Evolutionary conservation across 2,113 vertebrate species (phyloP).

Genomic region (Tympanuchus pallidicinctus): DNA sequence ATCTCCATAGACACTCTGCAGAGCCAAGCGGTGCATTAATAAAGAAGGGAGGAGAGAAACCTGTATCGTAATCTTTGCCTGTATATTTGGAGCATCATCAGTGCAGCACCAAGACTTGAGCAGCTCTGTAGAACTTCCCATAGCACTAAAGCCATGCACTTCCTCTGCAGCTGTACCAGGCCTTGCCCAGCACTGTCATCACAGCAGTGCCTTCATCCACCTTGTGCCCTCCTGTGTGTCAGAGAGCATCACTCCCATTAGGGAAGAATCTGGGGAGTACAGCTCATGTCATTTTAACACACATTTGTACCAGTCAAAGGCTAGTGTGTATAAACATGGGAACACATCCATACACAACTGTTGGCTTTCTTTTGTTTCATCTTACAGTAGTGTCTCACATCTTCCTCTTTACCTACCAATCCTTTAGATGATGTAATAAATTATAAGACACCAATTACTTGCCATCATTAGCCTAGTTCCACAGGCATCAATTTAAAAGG

Average conservation of each 20-base stretch:
- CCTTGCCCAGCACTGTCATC: not conserved
- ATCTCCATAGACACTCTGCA: not conserved
- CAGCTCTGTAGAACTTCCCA: not conserved
- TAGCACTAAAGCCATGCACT: accelerated
- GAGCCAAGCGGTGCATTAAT: not conserved
- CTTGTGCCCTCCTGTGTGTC: not conserved
- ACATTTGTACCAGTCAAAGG: not conserved
- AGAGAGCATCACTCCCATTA: not conserved
- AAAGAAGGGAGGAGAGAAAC: not conserved
- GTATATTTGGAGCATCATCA: not conserved
- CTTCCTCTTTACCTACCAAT: not conserved
- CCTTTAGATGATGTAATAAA: not conserved
- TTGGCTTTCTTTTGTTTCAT: not conserved
- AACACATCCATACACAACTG: no score
- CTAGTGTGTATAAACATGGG: no score
- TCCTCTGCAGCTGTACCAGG: not conserved
- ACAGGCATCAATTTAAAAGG: not conserved
- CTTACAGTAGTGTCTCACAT: not conserved
- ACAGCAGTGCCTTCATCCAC: not conserved
- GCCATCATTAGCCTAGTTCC: no score
- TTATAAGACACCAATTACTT: not conserved
- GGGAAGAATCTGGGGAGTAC: not conserved
- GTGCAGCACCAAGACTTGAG: not conserved
- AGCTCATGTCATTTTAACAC: not conserved
- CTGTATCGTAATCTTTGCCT: not conserved